Percentiles rank a stretch among this genome's conserved stretches.
Evolutionary conservation across 2,113 vertebrate species (phyloP).

Genomic region (Tyto alba): DNA sequence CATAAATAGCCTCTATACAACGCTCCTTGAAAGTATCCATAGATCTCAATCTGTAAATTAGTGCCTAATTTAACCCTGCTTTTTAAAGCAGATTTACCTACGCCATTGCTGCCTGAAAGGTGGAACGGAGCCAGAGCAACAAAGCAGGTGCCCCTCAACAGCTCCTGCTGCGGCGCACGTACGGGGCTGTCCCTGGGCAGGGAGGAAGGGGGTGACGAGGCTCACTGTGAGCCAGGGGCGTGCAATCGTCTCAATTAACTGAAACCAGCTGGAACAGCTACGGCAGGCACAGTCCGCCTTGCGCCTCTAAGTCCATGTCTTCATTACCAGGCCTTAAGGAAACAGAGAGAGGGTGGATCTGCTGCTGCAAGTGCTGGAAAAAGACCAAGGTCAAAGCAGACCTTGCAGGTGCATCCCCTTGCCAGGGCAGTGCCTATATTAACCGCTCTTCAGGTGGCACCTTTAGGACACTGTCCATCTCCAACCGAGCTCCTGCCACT

Average conservation of each 20-base stretch:
- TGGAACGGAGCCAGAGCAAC: background rate
- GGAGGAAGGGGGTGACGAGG: background rate
- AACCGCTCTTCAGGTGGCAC: conserved; percentile 94
- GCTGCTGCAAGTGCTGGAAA: background rate
- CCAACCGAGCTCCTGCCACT: conserved; percentile 90
- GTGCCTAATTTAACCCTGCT: background rate
- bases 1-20: background rate
- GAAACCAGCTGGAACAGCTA: background rate
- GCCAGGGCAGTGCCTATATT: conserved; percentile 68
- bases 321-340: background rate
- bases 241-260: background rate
- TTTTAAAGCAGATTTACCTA: background rate
- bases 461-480: conserved; percentile 98
- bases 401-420: background rate
- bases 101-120: background rate
- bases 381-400: background rate
- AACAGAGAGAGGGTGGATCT: background rate
- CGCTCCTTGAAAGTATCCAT: background rate
- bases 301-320: background rate
- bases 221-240: background rate
- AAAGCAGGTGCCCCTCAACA: background rate
- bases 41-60: background rate
- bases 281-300: background rate
- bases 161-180: accelerated
- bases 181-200: background rate